Conservation (phyloP, 2,888 invertebrate species). For the Drosophila mulleri region DNA sequence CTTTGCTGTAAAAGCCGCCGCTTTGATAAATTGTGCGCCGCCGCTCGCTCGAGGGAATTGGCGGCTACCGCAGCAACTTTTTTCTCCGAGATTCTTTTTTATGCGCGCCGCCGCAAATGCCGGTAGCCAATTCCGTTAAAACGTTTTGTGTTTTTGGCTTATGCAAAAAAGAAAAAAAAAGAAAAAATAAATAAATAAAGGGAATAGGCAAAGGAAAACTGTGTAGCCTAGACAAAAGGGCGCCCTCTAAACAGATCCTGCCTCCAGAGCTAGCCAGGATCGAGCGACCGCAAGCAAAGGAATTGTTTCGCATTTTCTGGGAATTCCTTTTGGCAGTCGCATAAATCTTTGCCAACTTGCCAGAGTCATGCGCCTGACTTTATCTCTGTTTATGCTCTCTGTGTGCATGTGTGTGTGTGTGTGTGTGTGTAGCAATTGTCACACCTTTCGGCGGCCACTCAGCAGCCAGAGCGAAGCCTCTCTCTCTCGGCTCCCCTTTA, state of each 20-base stretch:
- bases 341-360: constrained; percentile 77
- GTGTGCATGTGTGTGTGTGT: constrained; percentile 9
- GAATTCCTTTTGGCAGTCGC: constrained; percentile 66
- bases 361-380: constrained; percentile 59
- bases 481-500: constrained; percentile 10
- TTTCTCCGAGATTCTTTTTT: constrained; percentile 15
- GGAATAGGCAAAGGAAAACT: neutral
- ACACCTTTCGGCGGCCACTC: constrained; percentile 81
- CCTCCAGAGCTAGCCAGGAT: constrained; percentile 18
- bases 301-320: constrained; percentile 69
- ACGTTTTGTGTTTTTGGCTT: constrained; percentile 40
- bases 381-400: neutral
- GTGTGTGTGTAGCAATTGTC: constrained; percentile 72
- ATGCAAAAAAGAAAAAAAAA: constrained; percentile 54
- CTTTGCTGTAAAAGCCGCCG: constrained; percentile 31
- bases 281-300: constrained; percentile 64
- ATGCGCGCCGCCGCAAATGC: constrained; percentile 33
- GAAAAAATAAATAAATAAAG: too few species aligned
- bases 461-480: constrained; percentile 50
- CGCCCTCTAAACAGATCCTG: constrained; percentile 11
- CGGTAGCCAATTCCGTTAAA: constrained; percentile 80
- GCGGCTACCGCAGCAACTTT: constrained; percentile 61
- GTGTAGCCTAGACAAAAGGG: constrained; percentile 31
- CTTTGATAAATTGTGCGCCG: constrained; percentile 77
- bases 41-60: constrained; percentile 55